A percentile compares a stretch with the other conserved stretches of the same genome.
Conservation (phyloP, 2,888 invertebrate species). For the Cerastis leucographa region DNA sequence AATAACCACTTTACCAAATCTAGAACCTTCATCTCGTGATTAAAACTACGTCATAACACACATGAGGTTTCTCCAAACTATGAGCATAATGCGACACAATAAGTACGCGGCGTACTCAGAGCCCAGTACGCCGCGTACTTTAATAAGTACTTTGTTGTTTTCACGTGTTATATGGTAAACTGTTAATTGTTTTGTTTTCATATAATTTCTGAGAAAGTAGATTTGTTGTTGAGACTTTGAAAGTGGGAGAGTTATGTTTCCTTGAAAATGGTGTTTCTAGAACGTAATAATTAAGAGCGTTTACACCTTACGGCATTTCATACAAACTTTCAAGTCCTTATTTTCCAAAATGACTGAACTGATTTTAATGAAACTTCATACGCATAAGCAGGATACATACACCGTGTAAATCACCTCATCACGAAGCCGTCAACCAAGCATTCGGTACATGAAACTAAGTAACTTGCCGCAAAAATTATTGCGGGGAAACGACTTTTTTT, state of each 20-base stretch:
- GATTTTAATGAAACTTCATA: too few species aligned
- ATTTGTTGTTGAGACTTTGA: conserved; percentile 3
- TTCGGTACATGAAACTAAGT: too few species aligned
- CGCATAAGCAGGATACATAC: too few species aligned
- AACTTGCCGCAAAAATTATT: too few species aligned
- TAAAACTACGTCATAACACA: conserved; percentile 23
- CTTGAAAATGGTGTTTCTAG: conserved; percentile 7
- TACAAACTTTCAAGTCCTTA: too few species aligned
- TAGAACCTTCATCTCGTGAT: conserved; percentile 39
- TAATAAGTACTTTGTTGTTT: conserved; percentile 12
- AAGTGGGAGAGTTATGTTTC: conserved; percentile 21
- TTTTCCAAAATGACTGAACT: too few species aligned
- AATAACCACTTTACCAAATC: background rate
- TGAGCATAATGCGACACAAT: background rate
- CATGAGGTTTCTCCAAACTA: conserved; percentile 33
- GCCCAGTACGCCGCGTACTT: conserved; percentile 23
- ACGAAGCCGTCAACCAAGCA: too few species aligned
- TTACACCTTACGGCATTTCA: too few species aligned
- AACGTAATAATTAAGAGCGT: background rate
- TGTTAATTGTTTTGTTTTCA: conserved; percentile 5
- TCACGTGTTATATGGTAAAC: conserved; percentile 33
- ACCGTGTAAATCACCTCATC: too few species aligned
- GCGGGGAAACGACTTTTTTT: too few species aligned
- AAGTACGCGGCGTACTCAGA: background rate
- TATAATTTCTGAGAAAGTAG: conserved; percentile 13